These are phyloP conservation scores for Epinephelus awoara DNA, from an alignment of 2,797 vertebrate species.

Conservation along the genomic window DNA sequence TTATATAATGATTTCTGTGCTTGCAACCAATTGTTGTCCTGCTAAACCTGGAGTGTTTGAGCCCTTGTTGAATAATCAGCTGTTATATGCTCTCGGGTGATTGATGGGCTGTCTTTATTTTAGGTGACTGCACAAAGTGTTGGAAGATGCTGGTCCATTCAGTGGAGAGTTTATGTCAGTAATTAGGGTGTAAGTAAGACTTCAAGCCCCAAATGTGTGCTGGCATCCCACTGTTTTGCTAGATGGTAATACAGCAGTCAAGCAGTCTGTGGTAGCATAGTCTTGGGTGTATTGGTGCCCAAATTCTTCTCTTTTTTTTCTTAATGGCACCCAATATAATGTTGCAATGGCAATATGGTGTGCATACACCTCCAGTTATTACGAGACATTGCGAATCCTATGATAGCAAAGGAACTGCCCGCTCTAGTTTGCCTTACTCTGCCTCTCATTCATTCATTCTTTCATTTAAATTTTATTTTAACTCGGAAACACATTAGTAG, in stretches of 20 bases:
- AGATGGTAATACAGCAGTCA: background rate
- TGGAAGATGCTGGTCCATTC: slow-evolving; percentile 10
- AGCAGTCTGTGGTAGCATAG: background rate
- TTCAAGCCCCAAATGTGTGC: background rate
- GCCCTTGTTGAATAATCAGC: background rate
- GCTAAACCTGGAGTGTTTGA: background rate
- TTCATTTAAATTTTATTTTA: too few species aligned
- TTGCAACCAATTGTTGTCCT: background rate
- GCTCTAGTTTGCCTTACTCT: too few species aligned
- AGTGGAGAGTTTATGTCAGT: background rate
- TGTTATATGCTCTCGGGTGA: slow-evolving; percentile 24
- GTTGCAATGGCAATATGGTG: background rate
- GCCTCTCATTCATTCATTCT: too few species aligned
- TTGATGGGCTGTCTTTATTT: slow-evolving; percentile 20
- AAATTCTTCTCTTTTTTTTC: background rate
- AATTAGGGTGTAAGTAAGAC: background rate
- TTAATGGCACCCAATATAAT: background rate
- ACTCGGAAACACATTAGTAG: too few species aligned
- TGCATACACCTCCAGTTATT: background rate
- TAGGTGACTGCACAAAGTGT: slow-evolving; percentile 14
- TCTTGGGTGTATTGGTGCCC: too few species aligned
- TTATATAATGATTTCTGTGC: background rate
- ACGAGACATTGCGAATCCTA: too few species aligned
- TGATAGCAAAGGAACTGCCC: too few species aligned
- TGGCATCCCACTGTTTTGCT: background rate